Base-by-base conservation (phyloP, 2,113 vertebrate genomes). In the Stictonetta naevosa region DNA sequence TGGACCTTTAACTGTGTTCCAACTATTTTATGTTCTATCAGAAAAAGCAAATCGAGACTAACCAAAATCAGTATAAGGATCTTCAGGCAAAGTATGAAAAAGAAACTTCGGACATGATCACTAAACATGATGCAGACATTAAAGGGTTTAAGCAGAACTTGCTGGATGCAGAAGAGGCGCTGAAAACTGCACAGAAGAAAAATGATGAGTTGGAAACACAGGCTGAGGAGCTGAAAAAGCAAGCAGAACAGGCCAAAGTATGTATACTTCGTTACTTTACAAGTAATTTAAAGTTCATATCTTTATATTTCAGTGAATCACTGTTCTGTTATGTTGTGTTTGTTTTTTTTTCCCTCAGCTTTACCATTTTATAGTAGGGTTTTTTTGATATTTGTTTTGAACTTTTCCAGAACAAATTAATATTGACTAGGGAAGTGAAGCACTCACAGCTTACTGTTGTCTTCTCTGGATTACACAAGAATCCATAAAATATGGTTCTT, bases 231-330 rank as follows among this genome's bases (percentile, higher is more conserved):
- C 97, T 99, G 95, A 98, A 97, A 82, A 95, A 95, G 15, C 98
- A 98, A 83, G 98, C 98, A 3, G 98, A 99, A 71, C 97, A 98
- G 83, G 98, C 97, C 92, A 97, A 97, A 97, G 99, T 99, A 98
- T 1, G 97, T 97, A n/a, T 38, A 11, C 11, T 53, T 34, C 48
- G 50, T 83, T 85, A 56, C 34, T 82, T 53, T 71, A 53, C 46
- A 16, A 52, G 28, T 60, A 13, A 42, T 55, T 67, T 77, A 21
- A 73, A 53, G 11, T 66, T 50, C 8, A 29, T 48, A 38, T 88
- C 63, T 34, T 52, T 36, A 29, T 66, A 33, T 77, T 64, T 68
- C 33, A 20, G 55, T n/a, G 36, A 59, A 17, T 72, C 2, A 1
- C 34, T 78, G 3, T 0, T 19, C 20, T 48, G 46, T 48, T 23